phyloP scores from a whole-genome alignment of 2,113 vertebrate genomes.

The Rattus rattus region DNA sequence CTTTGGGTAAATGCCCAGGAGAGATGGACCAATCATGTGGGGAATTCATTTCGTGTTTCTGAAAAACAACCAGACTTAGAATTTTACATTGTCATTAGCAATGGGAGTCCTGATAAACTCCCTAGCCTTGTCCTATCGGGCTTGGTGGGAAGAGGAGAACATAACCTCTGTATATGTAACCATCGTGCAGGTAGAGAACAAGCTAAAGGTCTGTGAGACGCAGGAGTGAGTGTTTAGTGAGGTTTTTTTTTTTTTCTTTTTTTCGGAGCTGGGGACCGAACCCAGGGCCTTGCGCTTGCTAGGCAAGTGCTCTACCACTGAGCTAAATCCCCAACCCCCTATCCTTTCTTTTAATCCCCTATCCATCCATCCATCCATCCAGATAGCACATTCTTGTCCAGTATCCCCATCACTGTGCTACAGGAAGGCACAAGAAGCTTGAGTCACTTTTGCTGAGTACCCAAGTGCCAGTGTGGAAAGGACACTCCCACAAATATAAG shows the following conservation, averaged over 20 bases:
- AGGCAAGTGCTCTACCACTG: too few species aligned
- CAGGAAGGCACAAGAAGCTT: not conserved
- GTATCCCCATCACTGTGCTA: not conserved
- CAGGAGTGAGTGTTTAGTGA: not conserved
- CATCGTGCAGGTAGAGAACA: not conserved
- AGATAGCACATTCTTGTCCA: not conserved
- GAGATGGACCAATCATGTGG: not conserved
- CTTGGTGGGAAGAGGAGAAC: not conserved
- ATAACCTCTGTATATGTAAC: not conserved
- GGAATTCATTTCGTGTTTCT: not conserved
- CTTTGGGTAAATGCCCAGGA: not conserved
- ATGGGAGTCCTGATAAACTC: rapidly evolving
- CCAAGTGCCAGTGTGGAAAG: not conserved
- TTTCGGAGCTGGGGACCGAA: too few species aligned
- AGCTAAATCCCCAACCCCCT: too few species aligned
- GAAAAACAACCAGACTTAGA: not conserved
- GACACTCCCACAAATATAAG: rapidly evolving
- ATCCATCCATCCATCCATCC: too few species aligned
- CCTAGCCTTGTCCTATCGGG: rapidly evolving
- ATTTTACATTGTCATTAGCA: too few species aligned
- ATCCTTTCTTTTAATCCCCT: too few species aligned
- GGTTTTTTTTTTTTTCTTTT: too few species aligned
- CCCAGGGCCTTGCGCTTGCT: too few species aligned
- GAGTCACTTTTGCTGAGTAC: not conserved
- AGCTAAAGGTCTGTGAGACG: rapidly evolving